A percentile compares a stretch with the other conserved stretches of the same genome.
Evolutionary conservation across 2,113 vertebrate genomes (phyloP).

Genomic region (Gallinago media): DNA sequence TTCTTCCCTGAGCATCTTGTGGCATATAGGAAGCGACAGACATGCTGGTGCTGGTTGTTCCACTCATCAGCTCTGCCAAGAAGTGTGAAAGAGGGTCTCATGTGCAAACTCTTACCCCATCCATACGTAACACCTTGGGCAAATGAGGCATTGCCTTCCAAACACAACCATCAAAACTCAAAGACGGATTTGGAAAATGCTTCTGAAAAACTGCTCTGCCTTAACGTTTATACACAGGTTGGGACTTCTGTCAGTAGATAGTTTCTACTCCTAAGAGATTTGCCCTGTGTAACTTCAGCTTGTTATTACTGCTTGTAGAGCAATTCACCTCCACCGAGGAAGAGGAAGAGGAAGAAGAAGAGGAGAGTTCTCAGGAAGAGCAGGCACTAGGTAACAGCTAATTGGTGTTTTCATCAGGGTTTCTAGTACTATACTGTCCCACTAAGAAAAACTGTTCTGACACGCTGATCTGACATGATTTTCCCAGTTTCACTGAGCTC

Average conservation of each 20-base stretch:
- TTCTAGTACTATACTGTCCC: background rate
- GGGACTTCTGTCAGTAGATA: background rate
- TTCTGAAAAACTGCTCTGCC: background rate
- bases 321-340: background rate
- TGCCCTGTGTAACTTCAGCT: background rate
- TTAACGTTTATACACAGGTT: background rate
- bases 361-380: background rate
- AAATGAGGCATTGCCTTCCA: background rate
- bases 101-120: background rate
- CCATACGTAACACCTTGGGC: background rate
- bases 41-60: no score
- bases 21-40: background rate
- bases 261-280: background rate
- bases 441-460: background rate
- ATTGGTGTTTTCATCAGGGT: background rate
- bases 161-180: background rate
- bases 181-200: background rate
- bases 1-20: no score
- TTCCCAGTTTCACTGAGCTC: background rate
- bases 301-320: background rate
- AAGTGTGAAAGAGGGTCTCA: background rate
- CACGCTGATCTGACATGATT: background rate
- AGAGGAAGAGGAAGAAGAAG: background rate
- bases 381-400: background rate
- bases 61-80: background rate